Conservation (phyloP, 2,797 vertebrate species). For the Enteromius afrohamiltoni region DNA sequence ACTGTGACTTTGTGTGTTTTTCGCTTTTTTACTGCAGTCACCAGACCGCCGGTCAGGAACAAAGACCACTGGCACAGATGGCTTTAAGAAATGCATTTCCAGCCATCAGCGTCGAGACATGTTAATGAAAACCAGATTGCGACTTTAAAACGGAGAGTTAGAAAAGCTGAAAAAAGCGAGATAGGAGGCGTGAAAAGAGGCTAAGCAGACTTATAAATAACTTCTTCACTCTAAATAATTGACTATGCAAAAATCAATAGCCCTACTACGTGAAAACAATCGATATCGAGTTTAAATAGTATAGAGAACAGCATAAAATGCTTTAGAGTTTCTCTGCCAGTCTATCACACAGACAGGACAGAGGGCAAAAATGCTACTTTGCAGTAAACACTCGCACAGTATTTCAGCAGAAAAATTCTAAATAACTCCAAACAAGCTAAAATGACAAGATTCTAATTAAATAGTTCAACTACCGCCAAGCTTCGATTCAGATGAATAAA, state of each 20-base stretch:
- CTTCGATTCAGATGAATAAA: background rate
- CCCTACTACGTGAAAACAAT: constrained; percentile 35
- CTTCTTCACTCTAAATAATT: constrained; percentile 47
- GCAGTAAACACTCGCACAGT: constrained; percentile 45
- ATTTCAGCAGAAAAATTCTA: background rate
- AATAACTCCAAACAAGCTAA: constrained; percentile 2
- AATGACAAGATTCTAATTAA: background rate
- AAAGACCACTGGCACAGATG: constrained; percentile 79
- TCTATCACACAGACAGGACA: constrained; percentile 30
- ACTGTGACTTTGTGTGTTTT: constrained; percentile 11
- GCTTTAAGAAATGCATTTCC: constrained; percentile 76
- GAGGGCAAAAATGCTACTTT: constrained; percentile 43
- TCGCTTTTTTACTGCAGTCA: constrained; percentile 43
- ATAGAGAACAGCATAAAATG: constrained; percentile 38
- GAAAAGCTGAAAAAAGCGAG: constrained; percentile 4
- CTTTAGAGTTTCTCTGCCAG: constrained; percentile 24
- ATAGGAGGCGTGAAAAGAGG: constrained; percentile 19
- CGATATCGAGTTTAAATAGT: constrained; percentile 41
- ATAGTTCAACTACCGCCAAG: background rate
- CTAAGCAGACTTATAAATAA: constrained; percentile 44
- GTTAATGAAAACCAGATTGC: constrained; percentile 74
- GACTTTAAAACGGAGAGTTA: constrained; percentile 34
- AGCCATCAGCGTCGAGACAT: constrained; percentile 74
- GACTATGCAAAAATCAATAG: constrained; percentile 50
- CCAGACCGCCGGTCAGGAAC: constrained; percentile 52